Evolutionary conservation across 2,888 invertebrate species (phyloP).

Genomic region (Globia sparganii): DNA sequence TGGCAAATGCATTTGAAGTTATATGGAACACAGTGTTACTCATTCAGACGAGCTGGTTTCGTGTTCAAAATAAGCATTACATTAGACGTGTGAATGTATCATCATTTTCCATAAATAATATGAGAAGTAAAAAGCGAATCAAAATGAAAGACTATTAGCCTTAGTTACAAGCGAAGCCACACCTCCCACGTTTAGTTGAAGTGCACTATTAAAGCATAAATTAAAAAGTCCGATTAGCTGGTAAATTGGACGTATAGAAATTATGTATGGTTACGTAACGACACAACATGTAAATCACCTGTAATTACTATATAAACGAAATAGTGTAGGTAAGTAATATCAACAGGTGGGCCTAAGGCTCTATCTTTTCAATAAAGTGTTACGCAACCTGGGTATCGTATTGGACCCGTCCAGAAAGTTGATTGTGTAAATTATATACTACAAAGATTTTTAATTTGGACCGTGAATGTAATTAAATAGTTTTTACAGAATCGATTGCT

Average conservation of each 20-base stretch:
- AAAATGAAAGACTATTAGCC: conserved; percentile 64
- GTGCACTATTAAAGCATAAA: conserved; percentile 75
- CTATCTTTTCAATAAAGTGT: conserved; percentile 62
- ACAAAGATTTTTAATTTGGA: conserved; percentile 57
- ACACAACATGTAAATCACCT: conserved; percentile 73
- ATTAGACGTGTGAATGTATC: conserved; percentile 29
- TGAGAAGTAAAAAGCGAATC: conserved; percentile 54
- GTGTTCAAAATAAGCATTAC: conserved; percentile 23
- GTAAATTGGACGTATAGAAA: conserved; percentile 73
- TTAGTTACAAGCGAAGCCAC: conserved; percentile 68
- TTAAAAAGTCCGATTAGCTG: conserved; percentile 72
- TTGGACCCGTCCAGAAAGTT: conserved; percentile 62
- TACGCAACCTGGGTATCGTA: conserved; percentile 55
- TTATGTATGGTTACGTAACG: conserved; percentile 74
- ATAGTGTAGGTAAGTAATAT: conserved; percentile 62
- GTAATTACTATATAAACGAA: conserved; percentile 67
- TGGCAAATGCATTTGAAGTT: conserved; percentile 16
- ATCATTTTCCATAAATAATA: conserved; percentile 42
- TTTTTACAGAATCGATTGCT: conserved; percentile 39
- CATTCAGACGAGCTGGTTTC: background rate
- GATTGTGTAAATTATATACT: conserved; percentile 52
- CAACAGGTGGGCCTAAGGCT: conserved; percentile 67
- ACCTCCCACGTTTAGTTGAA: conserved; percentile 68
- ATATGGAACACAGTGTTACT: conserved; percentile 4
- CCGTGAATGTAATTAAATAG: conserved; percentile 45